Percentiles rank a stretch among this genome's conserved stretches.
Evolutionary conservation across 2,797 vertebrate species (phyloP).

Genomic region (Merluccius polli): DNA sequence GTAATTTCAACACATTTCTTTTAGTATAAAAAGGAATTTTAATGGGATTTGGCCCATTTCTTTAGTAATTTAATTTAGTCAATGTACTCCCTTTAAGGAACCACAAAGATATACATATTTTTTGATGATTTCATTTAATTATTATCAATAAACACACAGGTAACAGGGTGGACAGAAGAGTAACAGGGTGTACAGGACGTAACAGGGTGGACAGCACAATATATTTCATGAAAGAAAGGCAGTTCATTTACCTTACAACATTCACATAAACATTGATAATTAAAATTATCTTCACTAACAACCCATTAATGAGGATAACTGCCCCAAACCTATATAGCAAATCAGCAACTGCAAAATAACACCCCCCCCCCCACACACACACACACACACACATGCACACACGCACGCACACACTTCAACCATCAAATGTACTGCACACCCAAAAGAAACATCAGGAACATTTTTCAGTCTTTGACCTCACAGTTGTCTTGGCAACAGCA

Average conservation of each 20-base stretch:
- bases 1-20: no score
- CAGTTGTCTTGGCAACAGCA: background rate
- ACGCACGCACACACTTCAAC: background rate
- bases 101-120: no score
- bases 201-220: background rate
- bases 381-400: background rate
- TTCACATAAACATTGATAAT: background rate
- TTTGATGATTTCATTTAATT: background rate
- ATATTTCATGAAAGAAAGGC: no score
- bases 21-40: no score
- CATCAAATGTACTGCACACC: background rate
- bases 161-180: slow-evolving; percentile 3
- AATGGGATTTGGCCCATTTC: no score
- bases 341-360: background rate
- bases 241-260: background rate
- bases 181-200: background rate
- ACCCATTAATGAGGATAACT: slow-evolving; percentile 1
- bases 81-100: no score
- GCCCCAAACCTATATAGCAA: background rate
- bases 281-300: no score
- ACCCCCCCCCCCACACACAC: no score
- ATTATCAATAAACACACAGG: background rate
- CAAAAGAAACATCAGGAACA: background rate
- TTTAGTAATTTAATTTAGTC: no score
- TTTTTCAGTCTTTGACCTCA: background rate